These are phyloP conservation scores for Anniella stebbinsi DNA, from an alignment of 2,797 vertebrate genomes.

Conservation along the genomic window DNA sequence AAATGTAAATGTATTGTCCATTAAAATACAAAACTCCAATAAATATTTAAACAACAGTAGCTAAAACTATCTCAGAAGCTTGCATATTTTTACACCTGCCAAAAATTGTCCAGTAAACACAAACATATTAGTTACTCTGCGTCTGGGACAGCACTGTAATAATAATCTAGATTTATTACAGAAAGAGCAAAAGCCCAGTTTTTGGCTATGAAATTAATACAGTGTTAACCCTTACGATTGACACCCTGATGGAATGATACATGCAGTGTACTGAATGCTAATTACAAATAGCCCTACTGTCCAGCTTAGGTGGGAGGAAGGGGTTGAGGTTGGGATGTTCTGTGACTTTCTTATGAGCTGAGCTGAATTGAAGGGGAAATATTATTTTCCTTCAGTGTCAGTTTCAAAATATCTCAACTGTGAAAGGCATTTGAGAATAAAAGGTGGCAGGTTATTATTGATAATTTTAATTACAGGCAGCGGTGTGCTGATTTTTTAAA, in stretches of 20 bases:
- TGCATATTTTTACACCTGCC: not conserved
- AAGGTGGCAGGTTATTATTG: not conserved
- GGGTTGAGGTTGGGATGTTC: not conserved
- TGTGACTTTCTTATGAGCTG: not conserved
- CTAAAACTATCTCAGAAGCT: not conserved
- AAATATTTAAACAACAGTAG: no score
- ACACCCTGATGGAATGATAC: conserved; percentile 1
- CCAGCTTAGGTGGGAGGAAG: not conserved
- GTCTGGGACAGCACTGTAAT: not conserved
- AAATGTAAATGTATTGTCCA: no score
- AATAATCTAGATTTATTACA: conserved; percentile 36
- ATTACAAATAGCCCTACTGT: conserved; percentile 23
- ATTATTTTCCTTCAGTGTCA: not conserved
- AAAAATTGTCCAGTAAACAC: no score
- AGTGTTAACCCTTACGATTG: conserved; percentile 25
- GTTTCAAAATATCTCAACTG: not conserved
- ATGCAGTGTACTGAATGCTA: conserved; percentile 9
- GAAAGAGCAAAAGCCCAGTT: conserved; percentile 46
- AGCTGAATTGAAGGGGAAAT: not conserved
- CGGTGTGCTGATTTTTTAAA: not conserved
- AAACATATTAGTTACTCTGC: not conserved
- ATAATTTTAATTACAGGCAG: not conserved
- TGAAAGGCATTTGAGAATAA: not conserved
- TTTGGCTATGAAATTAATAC: not conserved
- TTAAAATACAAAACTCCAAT: no score